phyloP scores from a whole-genome alignment of 2,797 vertebrate species.

The Phylloscopus collybita region DNA sequence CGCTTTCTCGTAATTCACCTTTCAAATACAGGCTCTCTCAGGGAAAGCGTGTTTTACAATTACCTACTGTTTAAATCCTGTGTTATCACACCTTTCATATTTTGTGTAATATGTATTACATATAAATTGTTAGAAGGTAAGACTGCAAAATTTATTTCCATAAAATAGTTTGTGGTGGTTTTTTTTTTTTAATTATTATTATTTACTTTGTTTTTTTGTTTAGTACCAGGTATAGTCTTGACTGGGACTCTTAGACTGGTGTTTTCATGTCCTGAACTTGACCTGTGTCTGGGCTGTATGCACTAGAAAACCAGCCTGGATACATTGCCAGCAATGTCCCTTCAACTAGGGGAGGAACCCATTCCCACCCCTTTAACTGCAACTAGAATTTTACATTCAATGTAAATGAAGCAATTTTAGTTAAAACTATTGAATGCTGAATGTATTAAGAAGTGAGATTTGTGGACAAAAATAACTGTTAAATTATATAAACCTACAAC shows the following conservation, averaged over 20 bases:
- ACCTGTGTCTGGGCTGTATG: neutral
- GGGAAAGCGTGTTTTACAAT: rapidly evolving
- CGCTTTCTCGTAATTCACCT: rapidly evolving
- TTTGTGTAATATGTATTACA: neutral
- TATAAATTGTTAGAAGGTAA: neutral
- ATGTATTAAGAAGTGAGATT: neutral
- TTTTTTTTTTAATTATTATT: too few species aligned
- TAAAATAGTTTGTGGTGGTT: neutral
- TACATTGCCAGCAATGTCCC: neutral
- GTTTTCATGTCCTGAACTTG: neutral
- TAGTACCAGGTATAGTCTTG: too few species aligned
- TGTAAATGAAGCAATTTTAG: neutral
- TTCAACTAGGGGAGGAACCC: rapidly evolving
- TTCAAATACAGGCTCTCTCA: too few species aligned
- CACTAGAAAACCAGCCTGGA: neutral
- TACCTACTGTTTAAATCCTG: neutral
- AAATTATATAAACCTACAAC: neutral
- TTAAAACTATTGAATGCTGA: neutral
- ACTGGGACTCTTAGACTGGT: too few species aligned
- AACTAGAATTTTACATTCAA: neutral
- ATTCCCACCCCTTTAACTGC: neutral
- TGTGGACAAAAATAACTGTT: neutral
- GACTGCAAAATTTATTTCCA: neutral
- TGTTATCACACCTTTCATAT: rapidly evolving
- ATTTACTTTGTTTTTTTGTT: too few species aligned